phyloP scores from a whole-genome alignment of 1,140 invertebrate genomes.

The Diploscapter pachys region DNA sequence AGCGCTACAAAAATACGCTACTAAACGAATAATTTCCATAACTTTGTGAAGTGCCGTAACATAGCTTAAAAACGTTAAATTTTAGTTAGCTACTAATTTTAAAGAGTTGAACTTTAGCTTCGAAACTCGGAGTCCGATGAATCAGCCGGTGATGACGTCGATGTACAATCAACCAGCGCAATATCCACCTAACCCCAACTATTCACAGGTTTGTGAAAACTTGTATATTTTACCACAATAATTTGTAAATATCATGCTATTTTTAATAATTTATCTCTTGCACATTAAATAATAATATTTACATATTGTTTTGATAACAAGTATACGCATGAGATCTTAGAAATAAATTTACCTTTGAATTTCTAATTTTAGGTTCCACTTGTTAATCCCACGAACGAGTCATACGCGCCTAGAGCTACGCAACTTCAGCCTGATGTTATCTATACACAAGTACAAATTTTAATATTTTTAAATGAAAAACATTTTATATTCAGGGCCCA shows the following conservation, averaged over 20 bases:
- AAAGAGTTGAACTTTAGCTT: too few species aligned
- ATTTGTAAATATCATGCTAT: too few species aligned
- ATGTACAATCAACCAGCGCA: not conserved
- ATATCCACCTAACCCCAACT: slow-evolving; percentile 2
- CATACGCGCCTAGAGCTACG: not conserved
- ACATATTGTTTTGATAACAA: too few species aligned
- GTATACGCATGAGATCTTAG: not conserved
- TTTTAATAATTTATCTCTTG: too few species aligned
- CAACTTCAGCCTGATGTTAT: slow-evolving; percentile 21
- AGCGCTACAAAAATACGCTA: not conserved
- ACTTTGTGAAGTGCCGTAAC: too few species aligned
- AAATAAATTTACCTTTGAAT: not conserved
- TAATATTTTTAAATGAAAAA: not conserved
- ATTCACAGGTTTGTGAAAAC: not conserved
- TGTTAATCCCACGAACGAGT: slow-evolving; percentile 7
- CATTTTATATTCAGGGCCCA: slow-evolving; percentile 5
- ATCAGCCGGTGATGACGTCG: too few species aligned
- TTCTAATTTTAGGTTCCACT: not conserved
- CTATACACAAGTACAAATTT: slow-evolving; percentile 5
- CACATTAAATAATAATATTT: too few species aligned
- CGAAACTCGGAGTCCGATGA: too few species aligned
- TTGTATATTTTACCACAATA: too few species aligned
- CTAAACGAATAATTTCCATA: too few species aligned
- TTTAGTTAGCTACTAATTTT: too few species aligned
- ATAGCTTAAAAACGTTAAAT: too few species aligned